Percentiles rank a stretch among this genome's conserved stretches.
phyloP scores from a whole-genome alignment of 2,797 vertebrate genomes.

The Acanthurus tractus region DNA sequence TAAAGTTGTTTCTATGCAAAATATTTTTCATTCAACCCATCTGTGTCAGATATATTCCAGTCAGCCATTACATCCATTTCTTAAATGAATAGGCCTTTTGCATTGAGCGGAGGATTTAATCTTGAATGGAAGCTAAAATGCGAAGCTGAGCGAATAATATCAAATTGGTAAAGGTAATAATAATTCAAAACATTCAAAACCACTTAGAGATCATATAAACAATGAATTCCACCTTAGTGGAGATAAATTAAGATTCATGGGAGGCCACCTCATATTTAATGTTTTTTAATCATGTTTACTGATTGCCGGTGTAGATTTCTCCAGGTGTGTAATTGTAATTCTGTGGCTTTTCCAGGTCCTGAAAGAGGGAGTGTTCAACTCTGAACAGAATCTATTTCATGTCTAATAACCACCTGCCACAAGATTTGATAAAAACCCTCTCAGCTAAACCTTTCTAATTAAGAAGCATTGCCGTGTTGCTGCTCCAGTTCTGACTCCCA shows the following conservation, averaged over 20 bases:
- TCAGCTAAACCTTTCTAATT: constrained; percentile 63
- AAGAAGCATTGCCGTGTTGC: constrained; percentile 26
- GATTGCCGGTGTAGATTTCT: constrained; percentile 70
- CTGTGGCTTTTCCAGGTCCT: constrained; percentile 65
- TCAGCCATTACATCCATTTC: too few relatives aligned
- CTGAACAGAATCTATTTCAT: constrained; percentile 72
- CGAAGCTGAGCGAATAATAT: constrained; percentile 20
- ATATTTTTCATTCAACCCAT: too few relatives aligned
- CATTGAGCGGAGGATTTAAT: background rate
- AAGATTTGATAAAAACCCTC: constrained; percentile 58
- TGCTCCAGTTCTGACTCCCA: constrained; percentile 13
- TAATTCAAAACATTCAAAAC: constrained; percentile 43
- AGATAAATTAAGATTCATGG: constrained; percentile 62
- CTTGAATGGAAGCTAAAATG: constrained; percentile 20
- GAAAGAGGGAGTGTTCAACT: constrained; percentile 64
- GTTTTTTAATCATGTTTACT: constrained; percentile 80
- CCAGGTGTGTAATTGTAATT: constrained; percentile 83
- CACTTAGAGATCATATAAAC: constrained; percentile 37
- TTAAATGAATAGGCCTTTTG: too few relatives aligned
- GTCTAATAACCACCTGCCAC: constrained; percentile 67
- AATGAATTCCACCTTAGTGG: constrained; percentile 32
- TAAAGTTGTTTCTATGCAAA: too few relatives aligned
- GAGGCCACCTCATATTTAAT: constrained; percentile 66
- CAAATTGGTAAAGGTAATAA: constrained; percentile 32
- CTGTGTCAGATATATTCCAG: too few relatives aligned